Conservation (phyloP, 1,140 invertebrate species). For the Anoplolepis gracilipes region DNA sequence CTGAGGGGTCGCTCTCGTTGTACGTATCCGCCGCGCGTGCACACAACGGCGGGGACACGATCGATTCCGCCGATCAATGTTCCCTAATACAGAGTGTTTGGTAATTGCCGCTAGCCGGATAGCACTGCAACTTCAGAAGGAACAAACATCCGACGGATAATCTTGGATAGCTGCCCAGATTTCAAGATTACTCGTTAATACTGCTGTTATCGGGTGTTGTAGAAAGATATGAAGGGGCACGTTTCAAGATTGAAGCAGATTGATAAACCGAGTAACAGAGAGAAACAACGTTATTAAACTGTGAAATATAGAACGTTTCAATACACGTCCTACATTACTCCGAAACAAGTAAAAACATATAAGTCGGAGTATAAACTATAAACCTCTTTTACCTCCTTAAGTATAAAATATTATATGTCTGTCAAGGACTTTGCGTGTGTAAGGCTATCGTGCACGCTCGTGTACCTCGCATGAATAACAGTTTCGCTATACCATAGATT, state of each 20-base stretch:
- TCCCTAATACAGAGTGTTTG: constrained; percentile 66
- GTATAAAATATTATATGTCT: constrained; percentile 41
- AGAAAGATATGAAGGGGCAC: too few relatives aligned
- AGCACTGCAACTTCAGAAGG: constrained; percentile 20
- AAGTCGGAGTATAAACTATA: background rate
- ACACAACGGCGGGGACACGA: constrained; percentile 64
- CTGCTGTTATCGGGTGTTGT: background rate
- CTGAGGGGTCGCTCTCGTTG: constrained; percentile 68
- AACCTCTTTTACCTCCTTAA: background rate
- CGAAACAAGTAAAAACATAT: background rate
- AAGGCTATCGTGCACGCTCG: background rate
- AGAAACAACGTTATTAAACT: background rate
- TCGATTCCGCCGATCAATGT: constrained; percentile 73
- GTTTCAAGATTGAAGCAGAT: background rate
- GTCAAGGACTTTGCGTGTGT: constrained; percentile 12
- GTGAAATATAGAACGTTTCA: background rate
- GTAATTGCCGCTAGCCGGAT: constrained; percentile 40
- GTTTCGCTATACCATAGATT: constrained; percentile 22
- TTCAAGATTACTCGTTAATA: constrained; percentile 20
- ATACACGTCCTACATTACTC: background rate
- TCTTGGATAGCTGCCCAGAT: constrained; percentile 26
- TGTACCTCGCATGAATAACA: background rate
- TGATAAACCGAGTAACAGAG: background rate
- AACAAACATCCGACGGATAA: constrained; percentile 30
- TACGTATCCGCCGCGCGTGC: constrained; percentile 70